phyloP scores from a whole-genome alignment of 1,140 invertebrate species.

The Macrosteles quadrilineatus region DNA sequence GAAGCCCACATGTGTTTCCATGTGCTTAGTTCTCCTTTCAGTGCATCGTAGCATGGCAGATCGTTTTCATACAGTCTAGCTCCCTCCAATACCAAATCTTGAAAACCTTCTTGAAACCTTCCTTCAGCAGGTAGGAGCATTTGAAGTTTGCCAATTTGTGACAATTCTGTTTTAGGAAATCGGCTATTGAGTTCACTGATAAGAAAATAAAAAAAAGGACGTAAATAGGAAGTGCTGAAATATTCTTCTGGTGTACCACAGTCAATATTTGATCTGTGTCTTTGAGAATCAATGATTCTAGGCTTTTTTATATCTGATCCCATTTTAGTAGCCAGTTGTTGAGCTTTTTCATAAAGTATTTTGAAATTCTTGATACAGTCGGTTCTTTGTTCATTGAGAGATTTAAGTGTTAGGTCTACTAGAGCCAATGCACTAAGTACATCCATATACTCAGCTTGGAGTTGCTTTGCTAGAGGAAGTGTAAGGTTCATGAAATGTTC shows the following conservation, averaged over 20 bases:
- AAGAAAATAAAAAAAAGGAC: conserved; percentile 14
- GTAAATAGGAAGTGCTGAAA: not conserved
- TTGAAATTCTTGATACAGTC: not conserved
- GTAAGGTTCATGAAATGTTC: not conserved
- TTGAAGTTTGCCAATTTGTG: not conserved
- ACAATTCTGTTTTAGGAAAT: not conserved
- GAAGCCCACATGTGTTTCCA: not conserved
- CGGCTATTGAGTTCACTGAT: not conserved
- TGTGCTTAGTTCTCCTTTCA: not conserved
- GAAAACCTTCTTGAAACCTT: not conserved
- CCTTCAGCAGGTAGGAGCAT: too few relatives aligned
- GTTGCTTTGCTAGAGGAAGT: not conserved
- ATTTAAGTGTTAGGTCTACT: not conserved
- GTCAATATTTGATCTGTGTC: too few relatives aligned
- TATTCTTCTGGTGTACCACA: not conserved
- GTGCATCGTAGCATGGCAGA: not conserved
- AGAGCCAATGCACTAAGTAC: not conserved
- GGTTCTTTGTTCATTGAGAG: not conserved
- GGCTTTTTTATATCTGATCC: too few relatives aligned
- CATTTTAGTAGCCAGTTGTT: not conserved
- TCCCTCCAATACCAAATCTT: not conserved
- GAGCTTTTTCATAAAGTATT: not conserved
- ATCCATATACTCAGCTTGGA: conserved; percentile 11
- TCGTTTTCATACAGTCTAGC: not conserved
- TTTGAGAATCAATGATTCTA: too few relatives aligned